Percentiles rank a stretch among this genome's conserved stretches.
These are phyloP conservation scores for Bhutanitis thaidina DNA, from an alignment of 2,888 invertebrate species.

Conservation along the genomic window DNA sequence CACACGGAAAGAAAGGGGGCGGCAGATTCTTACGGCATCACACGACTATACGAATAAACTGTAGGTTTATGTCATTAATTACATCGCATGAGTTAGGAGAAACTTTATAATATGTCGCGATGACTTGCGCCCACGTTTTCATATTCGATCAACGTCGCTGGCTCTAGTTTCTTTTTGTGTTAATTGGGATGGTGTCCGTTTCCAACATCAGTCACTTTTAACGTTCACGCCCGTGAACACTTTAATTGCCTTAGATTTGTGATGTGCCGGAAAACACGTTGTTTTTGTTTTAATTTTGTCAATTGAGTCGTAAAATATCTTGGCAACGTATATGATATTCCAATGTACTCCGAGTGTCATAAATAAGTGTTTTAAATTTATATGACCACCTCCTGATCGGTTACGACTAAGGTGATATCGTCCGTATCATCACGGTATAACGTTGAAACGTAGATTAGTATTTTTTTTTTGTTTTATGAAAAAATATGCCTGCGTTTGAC, in stretches of 20 bases:
- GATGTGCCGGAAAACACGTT: slow-evolving; percentile 9
- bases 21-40: too few relatives aligned
- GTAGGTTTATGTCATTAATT: too few relatives aligned
- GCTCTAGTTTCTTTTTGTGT: neutral
- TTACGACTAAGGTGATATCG: too few relatives aligned
- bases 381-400: too few relatives aligned
- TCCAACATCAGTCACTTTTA: slow-evolving; percentile 10
- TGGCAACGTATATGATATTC: slow-evolving; percentile 5
- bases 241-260: slow-evolving; percentile 17
- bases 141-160: slow-evolving; percentile 8
- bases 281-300: slow-evolving; percentile 15
- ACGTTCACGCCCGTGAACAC: neutral
- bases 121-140: neutral
- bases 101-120: neutral
- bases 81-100: too few relatives aligned
- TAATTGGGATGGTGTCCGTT: slow-evolving; percentile 5
- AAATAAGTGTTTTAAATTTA: too few relatives aligned
- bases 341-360: neutral
- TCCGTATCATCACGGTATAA: too few relatives aligned
- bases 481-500: too few relatives aligned
- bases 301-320: slow-evolving; percentile 15
- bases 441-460: too few relatives aligned
- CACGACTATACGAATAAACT: too few relatives aligned
- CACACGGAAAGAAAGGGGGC: too few relatives aligned
- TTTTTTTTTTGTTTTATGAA: too few relatives aligned